Base-by-base conservation (phyloP, 1,140 invertebrate species). In the Ylistrum balloti region DNA sequence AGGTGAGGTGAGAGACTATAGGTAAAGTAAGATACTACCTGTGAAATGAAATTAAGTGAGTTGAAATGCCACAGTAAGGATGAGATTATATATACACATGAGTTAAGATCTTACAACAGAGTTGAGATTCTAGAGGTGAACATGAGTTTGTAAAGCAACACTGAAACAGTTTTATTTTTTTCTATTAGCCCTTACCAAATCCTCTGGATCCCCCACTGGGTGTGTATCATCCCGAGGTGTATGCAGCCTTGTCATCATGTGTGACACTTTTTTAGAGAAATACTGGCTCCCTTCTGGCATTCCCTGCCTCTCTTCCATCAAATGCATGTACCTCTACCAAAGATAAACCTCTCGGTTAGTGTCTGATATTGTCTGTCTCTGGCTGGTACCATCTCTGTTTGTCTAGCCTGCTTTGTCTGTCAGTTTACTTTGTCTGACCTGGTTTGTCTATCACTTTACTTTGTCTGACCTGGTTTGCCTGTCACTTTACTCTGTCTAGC, bases 271-370 rank as follows among this genome's bases (percentile, higher is more conserved):
- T 28, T 90, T 91, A 5, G 91, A 91, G 35, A 90, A 91, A 86
- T 87, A 91, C 33, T 89, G 87, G 41, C 89, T 87, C 7, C 89
- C 91, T 10, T 90, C 91, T 38, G 86, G 86, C 56, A 86, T 34
- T 20, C 91, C 93, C 32, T 92, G 38, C 88, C 93, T 74, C 45
- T 94, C 93, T 17, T 94, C 89, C 45, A 94, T 88, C n/a, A 94
- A 87, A 85, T 93, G 88, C 9, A 93, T 88, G 35, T 93, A 92
- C 86, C 92, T 90, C 94, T 94, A 91, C n/a, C 86, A 91, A 88
- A 33, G 22, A 74, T 28, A 45, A 85, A 88, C 86, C 41, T 2
- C 3, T 13, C 22, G 20, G 32, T 88, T n/a, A 35, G 10, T 85
- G 11, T 28, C 33, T 86, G 34, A n/a, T n/a, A n/a, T n/a, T n/a